Conservation (phyloP, 2,113 vertebrate genomes). For the Stigmatopora argus region DNA sequence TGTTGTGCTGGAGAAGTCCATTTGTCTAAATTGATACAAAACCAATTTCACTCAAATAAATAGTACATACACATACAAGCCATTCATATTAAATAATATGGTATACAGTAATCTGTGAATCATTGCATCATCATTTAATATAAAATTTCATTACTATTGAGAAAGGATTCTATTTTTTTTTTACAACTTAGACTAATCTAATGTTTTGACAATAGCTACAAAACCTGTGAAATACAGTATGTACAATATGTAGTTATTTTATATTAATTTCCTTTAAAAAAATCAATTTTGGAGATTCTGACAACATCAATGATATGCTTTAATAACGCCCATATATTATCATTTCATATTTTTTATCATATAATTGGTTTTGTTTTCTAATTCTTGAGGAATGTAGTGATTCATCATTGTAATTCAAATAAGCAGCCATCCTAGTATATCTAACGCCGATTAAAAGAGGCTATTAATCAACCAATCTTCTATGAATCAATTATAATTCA, state of each 20-base stretch:
- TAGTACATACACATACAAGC: neutral
- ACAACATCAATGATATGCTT: neutral
- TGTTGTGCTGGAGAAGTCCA: constrained; percentile 81
- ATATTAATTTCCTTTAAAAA: neutral
- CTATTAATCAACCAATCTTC: constrained; percentile 1
- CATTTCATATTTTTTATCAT: neutral
- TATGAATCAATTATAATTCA: neutral
- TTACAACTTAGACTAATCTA: neutral
- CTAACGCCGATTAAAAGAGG: neutral
- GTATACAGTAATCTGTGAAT: neutral
- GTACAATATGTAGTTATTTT: neutral
- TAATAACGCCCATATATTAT: neutral
- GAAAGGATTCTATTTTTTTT: neutral
- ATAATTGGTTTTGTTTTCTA: neutral
- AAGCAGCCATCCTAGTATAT: neutral
- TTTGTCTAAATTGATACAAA: constrained; percentile 70
- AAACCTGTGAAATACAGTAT: neutral
- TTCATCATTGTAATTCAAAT: neutral
- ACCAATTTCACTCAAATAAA: neutral
- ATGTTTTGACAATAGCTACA: neutral
- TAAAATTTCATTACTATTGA: too few relatives aligned
- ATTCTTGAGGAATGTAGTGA: neutral
- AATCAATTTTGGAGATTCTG: neutral
- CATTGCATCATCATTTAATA: neutral
- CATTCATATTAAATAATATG: neutral